These are phyloP conservation scores for Eremobia ochroleuca DNA, from an alignment of 2,888 invertebrate species.

Conservation along the genomic window DNA sequence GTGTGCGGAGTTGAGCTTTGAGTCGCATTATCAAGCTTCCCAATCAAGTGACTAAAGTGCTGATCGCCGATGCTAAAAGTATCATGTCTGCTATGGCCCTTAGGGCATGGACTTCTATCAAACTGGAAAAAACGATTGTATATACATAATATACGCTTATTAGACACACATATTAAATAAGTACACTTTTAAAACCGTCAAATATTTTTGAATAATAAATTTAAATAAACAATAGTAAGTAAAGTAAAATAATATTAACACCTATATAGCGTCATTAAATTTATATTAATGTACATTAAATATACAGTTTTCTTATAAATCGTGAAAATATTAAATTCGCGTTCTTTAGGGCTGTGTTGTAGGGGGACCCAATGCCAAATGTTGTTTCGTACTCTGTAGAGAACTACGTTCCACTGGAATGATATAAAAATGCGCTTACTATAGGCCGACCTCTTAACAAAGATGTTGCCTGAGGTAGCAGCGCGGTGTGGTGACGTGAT, in stretches of 20 bases:
- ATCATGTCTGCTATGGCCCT: not conserved
- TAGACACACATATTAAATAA: conserved; percentile 2
- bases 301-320: not conserved
- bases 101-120: not conserved
- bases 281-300: not conserved
- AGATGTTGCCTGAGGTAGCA: too few species aligned
- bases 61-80: not conserved
- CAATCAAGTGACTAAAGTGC: not conserved
- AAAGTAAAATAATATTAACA: conserved; percentile 4
- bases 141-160: not conserved
- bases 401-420: conserved; percentile 10
- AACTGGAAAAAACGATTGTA: conserved; percentile 34
- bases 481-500: too few species aligned
- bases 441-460: too few species aligned
- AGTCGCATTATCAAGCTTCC: not conserved
- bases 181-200: not conserved
- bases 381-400: not conserved
- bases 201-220: conserved; percentile 25
- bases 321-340: conserved; percentile 1
- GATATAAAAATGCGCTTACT: conserved; percentile 23
- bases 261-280: not conserved
- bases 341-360: not conserved
- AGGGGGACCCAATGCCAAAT: not conserved
- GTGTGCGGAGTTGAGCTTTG: not conserved
- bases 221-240: conserved; percentile 3